phyloP scores from a whole-genome alignment of 2,888 invertebrate genomes.

The Tetragonula carbonaria region DNA sequence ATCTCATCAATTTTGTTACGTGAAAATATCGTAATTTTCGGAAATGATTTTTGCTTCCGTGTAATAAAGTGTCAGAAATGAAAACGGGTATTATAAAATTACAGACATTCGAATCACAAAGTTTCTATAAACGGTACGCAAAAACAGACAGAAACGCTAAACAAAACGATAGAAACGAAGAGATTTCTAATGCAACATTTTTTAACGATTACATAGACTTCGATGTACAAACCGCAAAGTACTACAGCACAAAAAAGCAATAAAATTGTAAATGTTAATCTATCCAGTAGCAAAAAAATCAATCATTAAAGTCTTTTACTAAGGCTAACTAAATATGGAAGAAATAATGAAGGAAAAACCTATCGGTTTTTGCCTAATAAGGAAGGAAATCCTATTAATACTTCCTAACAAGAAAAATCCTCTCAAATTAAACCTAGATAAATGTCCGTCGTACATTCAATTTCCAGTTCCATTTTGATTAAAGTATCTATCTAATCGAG shows the following conservation, averaged over 20 bases:
- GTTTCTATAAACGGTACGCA: not conserved
- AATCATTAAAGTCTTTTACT: not conserved
- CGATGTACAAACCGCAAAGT: not conserved
- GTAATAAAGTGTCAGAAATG: not conserved
- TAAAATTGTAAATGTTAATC: not conserved
- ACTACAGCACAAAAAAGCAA: not conserved
- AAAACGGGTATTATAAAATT: not conserved
- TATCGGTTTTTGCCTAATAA: not conserved
- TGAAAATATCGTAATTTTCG: no score
- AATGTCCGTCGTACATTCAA: not conserved
- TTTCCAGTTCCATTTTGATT: not conserved
- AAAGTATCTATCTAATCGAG: no score
- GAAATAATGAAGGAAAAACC: not conserved
- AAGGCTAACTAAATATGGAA: not conserved
- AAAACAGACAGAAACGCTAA: not conserved
- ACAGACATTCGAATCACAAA: not conserved
- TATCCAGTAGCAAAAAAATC: no score
- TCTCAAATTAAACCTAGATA: not conserved
- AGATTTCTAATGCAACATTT: not conserved
- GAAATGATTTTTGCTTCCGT: no score
- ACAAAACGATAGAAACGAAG: no score
- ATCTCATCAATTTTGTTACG: no score
- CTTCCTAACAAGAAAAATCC: not conserved
- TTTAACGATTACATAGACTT: not conserved
- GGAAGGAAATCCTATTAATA: not conserved